Evolutionary conservation across 2,797 vertebrate species (phyloP), one percentile per base, ranked within the genome.

Genomic region (Lates japonicus): DNA sequence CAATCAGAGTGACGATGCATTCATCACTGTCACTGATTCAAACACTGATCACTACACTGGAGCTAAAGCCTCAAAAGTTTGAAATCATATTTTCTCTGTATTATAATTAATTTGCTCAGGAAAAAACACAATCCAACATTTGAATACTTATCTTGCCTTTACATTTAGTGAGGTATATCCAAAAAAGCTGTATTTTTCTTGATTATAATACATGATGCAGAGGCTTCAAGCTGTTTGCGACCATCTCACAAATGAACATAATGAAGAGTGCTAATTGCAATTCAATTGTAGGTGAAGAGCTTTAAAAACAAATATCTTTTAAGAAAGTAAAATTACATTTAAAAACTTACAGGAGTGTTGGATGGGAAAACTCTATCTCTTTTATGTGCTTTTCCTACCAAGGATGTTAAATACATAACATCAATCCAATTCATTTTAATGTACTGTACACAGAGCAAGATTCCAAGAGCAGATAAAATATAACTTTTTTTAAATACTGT

Each of bases 1-100:
- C 82, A 69, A 83, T 80, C 55, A 13, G 31, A 39, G 80, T 13
- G 17, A 67, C 22, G 68, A 74, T 37, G 19, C 49, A 83, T 82
- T 51, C 74, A 70, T 86, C 76, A 67, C 54, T 1, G 55, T 44
- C 70, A 12, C 46, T 3, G 46, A 64, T 2, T 52, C 14, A 13
- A 39, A 39, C 29, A 12, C 29, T 29, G 25, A 7, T 17, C 14
- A 8, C 19, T 25, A n/a, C 39, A 31, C 31, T 9, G 39, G 48
- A 73, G 51, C 14, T 1, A 16, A 35, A 1, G n/a, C 46, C 14
- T 59, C 29, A 14, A n/a, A n/a, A 10, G 12, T 58, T 37, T 61
- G 44, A 49, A 10, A 41, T 39, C 1, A 10, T 41, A 2, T 39
- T 39, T 10, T 10, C 17, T 39, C 11, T 10, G 16, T 14, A 49